Evolutionary conservation across 2,888 invertebrate genomes (phyloP).

Genomic region (Parnassius glacialis): DNA sequence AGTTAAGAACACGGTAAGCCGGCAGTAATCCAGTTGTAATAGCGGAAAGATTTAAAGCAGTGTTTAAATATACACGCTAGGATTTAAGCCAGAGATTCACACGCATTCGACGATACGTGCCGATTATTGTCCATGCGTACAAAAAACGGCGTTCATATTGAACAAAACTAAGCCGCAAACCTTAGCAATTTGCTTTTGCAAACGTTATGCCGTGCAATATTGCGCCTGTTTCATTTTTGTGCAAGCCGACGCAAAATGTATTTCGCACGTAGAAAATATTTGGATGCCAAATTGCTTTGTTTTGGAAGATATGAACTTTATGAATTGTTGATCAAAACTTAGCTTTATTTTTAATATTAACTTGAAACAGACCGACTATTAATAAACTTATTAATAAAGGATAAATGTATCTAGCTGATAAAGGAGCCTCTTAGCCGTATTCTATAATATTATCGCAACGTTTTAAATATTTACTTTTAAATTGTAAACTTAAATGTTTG

Average conservation of each 20-base stretch:
- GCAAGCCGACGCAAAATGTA: conserved; percentile 23
- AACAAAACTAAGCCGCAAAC: conserved; percentile 36
- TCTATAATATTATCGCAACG: too few species aligned
- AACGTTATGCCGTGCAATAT: conserved; percentile 36
- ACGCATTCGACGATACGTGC: conserved; percentile 22
- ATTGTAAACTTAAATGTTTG: too few species aligned
- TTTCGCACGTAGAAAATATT: conserved; percentile 26
- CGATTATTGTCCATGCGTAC: conserved; percentile 30
- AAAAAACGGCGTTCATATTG: conserved; percentile 30
- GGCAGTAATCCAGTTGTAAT: conserved; percentile 12
- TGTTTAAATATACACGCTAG: conserved; percentile 15
- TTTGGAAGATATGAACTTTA: conserved; percentile 20
- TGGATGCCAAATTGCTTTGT: conserved; percentile 17
- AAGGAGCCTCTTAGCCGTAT: too few species aligned
- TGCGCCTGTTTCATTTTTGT: conserved; percentile 34
- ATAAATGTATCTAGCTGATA: too few species aligned
- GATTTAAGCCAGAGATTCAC: conserved; percentile 17
- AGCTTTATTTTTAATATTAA: background rate
- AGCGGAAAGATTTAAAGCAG: conserved; percentile 16
- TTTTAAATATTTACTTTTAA: too few species aligned
- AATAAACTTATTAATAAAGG: too few species aligned
- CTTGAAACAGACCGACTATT: too few species aligned
- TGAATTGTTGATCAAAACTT: conserved; percentile 20
- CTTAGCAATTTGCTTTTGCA: conserved; percentile 37
- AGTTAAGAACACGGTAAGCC: background rate